Evolutionary conservation across 2,113 vertebrate species (phyloP), one percentile per base, ranked within the genome.

Genomic region (Hypocryptadius cinnamomeus): DNA sequence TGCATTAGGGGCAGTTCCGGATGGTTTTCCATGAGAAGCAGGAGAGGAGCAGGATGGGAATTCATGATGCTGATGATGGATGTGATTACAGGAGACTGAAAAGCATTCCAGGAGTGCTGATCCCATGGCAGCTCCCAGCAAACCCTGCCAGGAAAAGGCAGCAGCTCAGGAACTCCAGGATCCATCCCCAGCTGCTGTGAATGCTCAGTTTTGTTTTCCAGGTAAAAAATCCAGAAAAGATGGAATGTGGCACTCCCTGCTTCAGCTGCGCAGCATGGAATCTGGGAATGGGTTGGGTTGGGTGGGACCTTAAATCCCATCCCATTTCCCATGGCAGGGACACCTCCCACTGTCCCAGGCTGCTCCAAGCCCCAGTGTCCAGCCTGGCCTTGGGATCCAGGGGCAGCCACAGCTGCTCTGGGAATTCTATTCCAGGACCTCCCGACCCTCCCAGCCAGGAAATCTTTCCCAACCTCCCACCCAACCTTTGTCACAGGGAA

Each of bases 361-460:
- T 23, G 73, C 22, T 79, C 66, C 54, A 20, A 44, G 28, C 5
- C 28, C 28, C 51, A 54, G 5, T n/a, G 33, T 24, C 56, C 76
- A 64, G 0, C 57, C 35, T 9, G 35, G n/a, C 25, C 50, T 56
- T 22, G 76, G 57, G 72, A 77, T 69, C 40, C 81, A 64, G 73
- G 54, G 19, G 27, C 54, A 57, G 54, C 33, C 54, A 5, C 33
- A n/a, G 56, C 23, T 3, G 0, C 2, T 61, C 47, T 78, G 64
- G 33, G 17, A 10, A 78, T 2, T 14, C 39, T 1, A 0, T 10
- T 0, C 63, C 63, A 44, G 25, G 0, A 0, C 24, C 28, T 65
- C 0, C 4, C 17, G 31, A 15, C 6, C 17, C 5, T n/a, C 64
- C 0, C 6, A 21, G 2, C 0, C 2, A 59, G 4, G 5, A 63